Base-by-base conservation (phyloP, 2,797 vertebrate genomes). In the Gymnocypris eckloni region DNA sequence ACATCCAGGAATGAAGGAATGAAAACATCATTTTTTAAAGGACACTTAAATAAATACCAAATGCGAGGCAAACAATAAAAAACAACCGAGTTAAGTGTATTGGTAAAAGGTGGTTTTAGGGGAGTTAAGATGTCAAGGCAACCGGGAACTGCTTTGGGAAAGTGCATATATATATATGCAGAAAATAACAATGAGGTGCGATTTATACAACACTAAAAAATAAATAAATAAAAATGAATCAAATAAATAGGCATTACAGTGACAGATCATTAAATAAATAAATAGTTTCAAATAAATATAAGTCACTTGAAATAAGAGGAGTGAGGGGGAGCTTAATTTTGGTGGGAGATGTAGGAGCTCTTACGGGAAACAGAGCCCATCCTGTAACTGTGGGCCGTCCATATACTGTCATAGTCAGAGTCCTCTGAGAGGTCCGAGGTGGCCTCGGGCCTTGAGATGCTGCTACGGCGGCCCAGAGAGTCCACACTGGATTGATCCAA, bases 361-460 rank as follows among this genome's bases (percentile, higher is more conserved):
- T 99, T 99, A 98, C 98, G 97, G 94, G 97, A 96, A 94, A 97
- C 94, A 84, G 98, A 98, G 91, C 96, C 96, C 92, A 96, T 98
- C 95, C 98, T 97, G 96, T 97, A 97, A 97, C 97, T 98, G 96
- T 97, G 96, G 92, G 97, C 95, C 90, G 96, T 98, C 98, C 98
- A 99, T 96, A 99, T 94, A 98, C 97, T 99, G 96, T 99, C 98
- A 97, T 97, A 99, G 96, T 99, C 98, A 94, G 97, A 98, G 96
- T 99, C 98, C 95, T 99, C 98, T 92, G 97, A 98, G 91, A 97
- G 97, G 92, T 95, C 95, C 59, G 94, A 95, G 86, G 95, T 97
- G 93, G 95, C 95, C 95, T 95, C 96, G 92, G 94, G 95, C 94
- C 96, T 97, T 90, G 96, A 95, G 89, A 97, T 96, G 92, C 96